Evolutionary conservation across 2,797 vertebrate species (phyloP), one percentile per base, ranked within the genome.

Genomic region (Cossypha niveicapilla): DNA sequence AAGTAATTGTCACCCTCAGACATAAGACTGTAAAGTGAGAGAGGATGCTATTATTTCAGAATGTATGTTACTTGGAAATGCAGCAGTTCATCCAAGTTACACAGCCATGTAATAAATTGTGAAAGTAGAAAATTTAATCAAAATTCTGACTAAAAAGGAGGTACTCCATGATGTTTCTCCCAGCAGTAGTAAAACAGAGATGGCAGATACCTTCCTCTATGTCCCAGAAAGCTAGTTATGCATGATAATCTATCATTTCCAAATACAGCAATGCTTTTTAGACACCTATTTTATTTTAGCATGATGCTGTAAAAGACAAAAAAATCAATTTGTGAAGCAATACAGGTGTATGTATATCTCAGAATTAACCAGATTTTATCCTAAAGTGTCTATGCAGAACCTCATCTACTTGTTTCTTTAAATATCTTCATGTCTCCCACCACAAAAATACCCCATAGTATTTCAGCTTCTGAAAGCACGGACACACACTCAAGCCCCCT

Each of bases 61-160:
- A 83, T 13, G 11, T 41, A 17, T 27, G 35, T 44, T 85, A 93
- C 23, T 44, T 91, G 16, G 23, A 90, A 83, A 72, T 66, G 47
- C 21, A 82, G 57, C 4, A 65, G 27, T 30, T 71, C 35, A 39
- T 86, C 28, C 28, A 68, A 58, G 50, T 61, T 74, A 80, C 13
- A 58, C 3, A 65, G 57, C 3, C 19, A 39, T 6, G 3, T 51
- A 89, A 80, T 54, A 92, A 88, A 77, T 28, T 67, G 32, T 50
- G 50, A 88, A 74, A 92, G 53, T 24, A 89, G 57, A 89, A 94
- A 91, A 86, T 58, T 28, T 70, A 79, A 82, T 74, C 53, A 82
- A 93, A 94, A 79, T 48, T 39, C 28, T 39, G 51, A 67, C 72
- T 79, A 85, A 61, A 94, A 58, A 79, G 68, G 17, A 87, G 37